These are phyloP conservation scores for Apamea anceps DNA, from an alignment of 2,888 invertebrate genomes.

Conservation along the genomic window DNA sequence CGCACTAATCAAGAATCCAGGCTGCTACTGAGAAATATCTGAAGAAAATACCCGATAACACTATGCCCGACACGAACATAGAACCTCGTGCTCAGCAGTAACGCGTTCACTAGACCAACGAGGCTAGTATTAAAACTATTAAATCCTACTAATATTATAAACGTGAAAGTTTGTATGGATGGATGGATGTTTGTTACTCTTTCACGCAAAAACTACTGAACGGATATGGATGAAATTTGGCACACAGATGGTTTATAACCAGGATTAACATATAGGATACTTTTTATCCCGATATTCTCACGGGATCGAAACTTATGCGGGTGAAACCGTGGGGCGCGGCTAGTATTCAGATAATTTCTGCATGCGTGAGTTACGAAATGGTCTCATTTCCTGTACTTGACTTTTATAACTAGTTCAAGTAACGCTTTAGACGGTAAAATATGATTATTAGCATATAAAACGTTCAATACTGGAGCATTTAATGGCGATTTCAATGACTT, in stretches of 20 bases:
- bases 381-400: conserved; percentile 49
- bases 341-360: conserved; percentile 2
- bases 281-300: no score
- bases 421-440: conserved; percentile 31
- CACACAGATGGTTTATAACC: no score
- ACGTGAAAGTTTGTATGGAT: no score
- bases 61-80: background rate
- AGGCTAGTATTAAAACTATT: conserved; percentile 4
- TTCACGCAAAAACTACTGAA: no score
- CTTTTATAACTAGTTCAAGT: conserved; percentile 29
- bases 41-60: background rate
- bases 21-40: background rate
- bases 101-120: background rate
- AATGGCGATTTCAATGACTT: conserved; percentile 39
- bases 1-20: background rate
- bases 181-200: no score
- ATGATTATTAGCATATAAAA: conserved; percentile 27
- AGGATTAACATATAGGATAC: no score
- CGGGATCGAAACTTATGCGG: no score
- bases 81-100: background rate
- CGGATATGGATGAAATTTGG: no score
- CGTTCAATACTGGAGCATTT: conserved; percentile 22
- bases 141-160: no score
- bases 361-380: conserved; percentile 13
- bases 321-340: no score